Evolutionary conservation across 2,888 invertebrate genomes (phyloP).

Genomic region (Acanthosepion pharaonis): DNA sequence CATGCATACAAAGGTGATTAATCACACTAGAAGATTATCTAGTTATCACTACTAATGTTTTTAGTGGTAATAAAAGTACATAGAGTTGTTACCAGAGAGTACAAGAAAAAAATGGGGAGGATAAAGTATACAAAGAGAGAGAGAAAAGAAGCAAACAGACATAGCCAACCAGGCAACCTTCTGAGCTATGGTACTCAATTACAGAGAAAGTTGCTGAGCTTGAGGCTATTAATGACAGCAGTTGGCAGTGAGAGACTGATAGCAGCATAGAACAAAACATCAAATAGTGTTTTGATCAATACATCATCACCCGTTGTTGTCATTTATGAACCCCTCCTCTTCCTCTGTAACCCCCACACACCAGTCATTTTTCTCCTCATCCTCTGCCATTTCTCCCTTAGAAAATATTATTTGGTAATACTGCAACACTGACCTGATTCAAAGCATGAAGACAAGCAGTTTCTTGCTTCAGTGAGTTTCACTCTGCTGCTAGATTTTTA

Average conservation of each 20-base stretch:
- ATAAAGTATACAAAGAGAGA: not conserved
- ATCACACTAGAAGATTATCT: not conserved
- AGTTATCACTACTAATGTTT: not conserved
- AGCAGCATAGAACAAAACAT: not conserved
- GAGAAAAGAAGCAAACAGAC: not conserved
- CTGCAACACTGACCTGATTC: constrained; percentile 1
- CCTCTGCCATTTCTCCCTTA: not conserved
- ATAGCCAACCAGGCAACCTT: not conserved
- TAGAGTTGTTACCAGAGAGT: not conserved
- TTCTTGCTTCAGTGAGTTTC: constrained; percentile 15
- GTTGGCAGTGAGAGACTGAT: not conserved
- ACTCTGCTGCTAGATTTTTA: not conserved
- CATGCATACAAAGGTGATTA: no score
- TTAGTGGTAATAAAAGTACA: not conserved
- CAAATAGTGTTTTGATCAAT: constrained; percentile 33
- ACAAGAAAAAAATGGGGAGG: not conserved
- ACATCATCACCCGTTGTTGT: not conserved
- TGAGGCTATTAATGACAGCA: no score
- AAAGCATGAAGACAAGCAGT: not conserved
- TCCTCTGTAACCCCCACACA: not conserved
- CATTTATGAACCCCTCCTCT: not conserved
- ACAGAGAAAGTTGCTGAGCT: no score
- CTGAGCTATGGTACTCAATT: no score
- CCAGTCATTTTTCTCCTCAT: not conserved
- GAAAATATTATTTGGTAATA: not conserved